A percentile compares a stretch with the other conserved stretches of the same genome.
phyloP scores from a whole-genome alignment of 2,888 invertebrate genomes.

The Prenolepis imparis region DNA sequence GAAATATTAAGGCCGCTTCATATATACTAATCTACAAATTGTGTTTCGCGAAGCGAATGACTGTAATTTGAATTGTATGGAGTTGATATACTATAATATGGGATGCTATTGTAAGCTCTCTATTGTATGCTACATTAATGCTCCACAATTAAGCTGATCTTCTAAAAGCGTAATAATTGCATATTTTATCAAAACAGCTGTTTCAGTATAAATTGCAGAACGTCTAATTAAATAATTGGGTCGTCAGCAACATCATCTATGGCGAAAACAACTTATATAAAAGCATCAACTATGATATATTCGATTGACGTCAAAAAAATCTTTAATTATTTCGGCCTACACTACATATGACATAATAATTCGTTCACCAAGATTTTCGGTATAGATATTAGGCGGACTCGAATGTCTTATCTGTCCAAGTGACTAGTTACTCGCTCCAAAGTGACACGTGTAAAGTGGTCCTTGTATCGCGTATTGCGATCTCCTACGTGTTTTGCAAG shows the following conservation, averaged over 20 bases:
- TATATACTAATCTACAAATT: too few species aligned
- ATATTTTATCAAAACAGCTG: not conserved
- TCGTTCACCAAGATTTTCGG: constrained; percentile 1
- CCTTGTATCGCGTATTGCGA: constrained; percentile 40
- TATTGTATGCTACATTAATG: constrained; percentile 1
- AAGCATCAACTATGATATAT: not conserved
- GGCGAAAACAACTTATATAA: not conserved
- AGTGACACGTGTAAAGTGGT: constrained; percentile 30
- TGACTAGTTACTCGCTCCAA: constrained; percentile 30
- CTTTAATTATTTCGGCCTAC: not conserved
- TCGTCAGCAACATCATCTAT: not conserved
- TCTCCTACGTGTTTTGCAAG: constrained; percentile 28
- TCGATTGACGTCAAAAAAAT: not conserved
- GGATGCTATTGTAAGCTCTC: not conserved
- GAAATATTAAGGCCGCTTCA: not conserved
- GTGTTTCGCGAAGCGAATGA: constrained; percentile 18
- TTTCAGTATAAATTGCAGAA: not conserved
- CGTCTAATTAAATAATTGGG: constrained; percentile 1
- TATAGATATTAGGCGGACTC: constrained; percentile 21
- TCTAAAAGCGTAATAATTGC: not conserved
- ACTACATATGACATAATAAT: not conserved
- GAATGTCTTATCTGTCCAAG: constrained; percentile 26
- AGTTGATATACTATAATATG: constrained; percentile 36
- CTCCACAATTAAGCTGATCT: constrained; percentile 2
- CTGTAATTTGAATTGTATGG: constrained; percentile 13